Evolutionary conservation across 2,888 invertebrate species (phyloP).

Genomic region (Baccha elongata): DNA sequence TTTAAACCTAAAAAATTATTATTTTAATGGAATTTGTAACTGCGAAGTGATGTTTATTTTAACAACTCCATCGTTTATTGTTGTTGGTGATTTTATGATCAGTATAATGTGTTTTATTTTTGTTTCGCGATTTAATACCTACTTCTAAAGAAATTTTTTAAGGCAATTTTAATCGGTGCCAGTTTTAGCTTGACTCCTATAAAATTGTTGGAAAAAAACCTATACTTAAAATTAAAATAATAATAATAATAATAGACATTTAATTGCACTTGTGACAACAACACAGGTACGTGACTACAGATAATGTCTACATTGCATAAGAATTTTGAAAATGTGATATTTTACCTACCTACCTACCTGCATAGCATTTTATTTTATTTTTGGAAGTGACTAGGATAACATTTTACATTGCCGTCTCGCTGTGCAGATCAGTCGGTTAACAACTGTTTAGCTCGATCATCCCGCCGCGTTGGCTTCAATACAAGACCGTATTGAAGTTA

Average conservation of each 20-base stretch:
- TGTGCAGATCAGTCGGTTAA: too few relatives aligned
- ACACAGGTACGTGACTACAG: too few relatives aligned
- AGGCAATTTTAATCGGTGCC: conserved; percentile 64
- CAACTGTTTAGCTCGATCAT: too few relatives aligned
- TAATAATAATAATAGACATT: conserved; percentile 51
- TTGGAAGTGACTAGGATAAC: too few relatives aligned
- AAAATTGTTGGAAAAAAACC: conserved; percentile 32
- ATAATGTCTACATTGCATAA: too few relatives aligned
- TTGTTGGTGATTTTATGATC: conserved; percentile 59
- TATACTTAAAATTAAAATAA: neutral
- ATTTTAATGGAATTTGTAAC: conserved; percentile 64
- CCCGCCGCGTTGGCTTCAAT: too few relatives aligned
- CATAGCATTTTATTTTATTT: too few relatives aligned
- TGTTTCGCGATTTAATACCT: conserved; percentile 59
- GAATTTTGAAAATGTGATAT: too few relatives aligned
- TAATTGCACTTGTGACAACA: conserved; percentile 25
- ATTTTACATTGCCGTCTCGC: too few relatives aligned
- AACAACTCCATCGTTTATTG: conserved; percentile 35
- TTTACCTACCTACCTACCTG: too few relatives aligned
- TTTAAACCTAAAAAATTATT: conserved; percentile 59
- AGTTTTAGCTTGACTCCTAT: conserved; percentile 56
- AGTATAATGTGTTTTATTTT: conserved; percentile 42
- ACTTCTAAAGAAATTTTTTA: conserved; percentile 52
- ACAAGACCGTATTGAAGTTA: too few relatives aligned
- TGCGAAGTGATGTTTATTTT: conserved; percentile 49